Evolutionary conservation across 2,888 invertebrate species (phyloP).

Genomic region (Imbricaverruca yamaguchii): DNA sequence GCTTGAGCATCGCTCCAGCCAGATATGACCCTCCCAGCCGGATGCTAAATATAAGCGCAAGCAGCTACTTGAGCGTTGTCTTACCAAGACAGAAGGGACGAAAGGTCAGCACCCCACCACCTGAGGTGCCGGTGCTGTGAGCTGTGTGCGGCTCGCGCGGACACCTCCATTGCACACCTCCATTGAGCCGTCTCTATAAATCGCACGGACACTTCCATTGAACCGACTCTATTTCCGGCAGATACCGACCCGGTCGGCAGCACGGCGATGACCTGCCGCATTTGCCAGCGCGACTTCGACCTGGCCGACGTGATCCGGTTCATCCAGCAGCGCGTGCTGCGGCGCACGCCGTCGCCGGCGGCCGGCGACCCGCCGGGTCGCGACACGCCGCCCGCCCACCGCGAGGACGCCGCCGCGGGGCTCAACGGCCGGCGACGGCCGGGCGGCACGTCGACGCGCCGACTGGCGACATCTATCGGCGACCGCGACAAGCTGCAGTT

Average conservation of each 20-base stretch:
- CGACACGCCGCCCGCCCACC: background rate
- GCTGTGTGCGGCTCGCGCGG: too few relatives aligned
- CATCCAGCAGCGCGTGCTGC: constrained; percentile 63
- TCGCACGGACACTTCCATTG: too few relatives aligned
- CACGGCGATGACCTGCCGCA: constrained; percentile 88
- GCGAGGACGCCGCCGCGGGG: background rate
- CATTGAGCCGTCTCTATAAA: background rate
- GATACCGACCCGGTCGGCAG: background rate
- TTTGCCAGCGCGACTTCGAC: constrained; percentile 87
- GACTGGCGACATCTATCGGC: background rate
- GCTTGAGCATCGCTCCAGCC: too few relatives aligned
- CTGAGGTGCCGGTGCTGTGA: too few relatives aligned
- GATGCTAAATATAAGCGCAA: too few relatives aligned
- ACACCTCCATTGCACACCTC: too few relatives aligned
- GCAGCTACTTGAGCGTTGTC: too few relatives aligned
- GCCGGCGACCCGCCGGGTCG: background rate
- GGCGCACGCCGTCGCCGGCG: background rate
- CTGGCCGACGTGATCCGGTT: constrained; percentile 92
- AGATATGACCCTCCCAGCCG: too few relatives aligned
- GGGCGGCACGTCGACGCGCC: background rate
- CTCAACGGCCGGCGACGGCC: constrained; percentile 9
- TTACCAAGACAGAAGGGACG: too few relatives aligned
- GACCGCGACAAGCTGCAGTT: constrained; percentile 11
- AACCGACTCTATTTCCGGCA: background rate
- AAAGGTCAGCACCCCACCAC: too few relatives aligned